Percentiles rank a stretch among this genome's conserved stretches.
phyloP scores from a whole-genome alignment of 2,113 vertebrate genomes.

The Embiotoca jacksoni region DNA sequence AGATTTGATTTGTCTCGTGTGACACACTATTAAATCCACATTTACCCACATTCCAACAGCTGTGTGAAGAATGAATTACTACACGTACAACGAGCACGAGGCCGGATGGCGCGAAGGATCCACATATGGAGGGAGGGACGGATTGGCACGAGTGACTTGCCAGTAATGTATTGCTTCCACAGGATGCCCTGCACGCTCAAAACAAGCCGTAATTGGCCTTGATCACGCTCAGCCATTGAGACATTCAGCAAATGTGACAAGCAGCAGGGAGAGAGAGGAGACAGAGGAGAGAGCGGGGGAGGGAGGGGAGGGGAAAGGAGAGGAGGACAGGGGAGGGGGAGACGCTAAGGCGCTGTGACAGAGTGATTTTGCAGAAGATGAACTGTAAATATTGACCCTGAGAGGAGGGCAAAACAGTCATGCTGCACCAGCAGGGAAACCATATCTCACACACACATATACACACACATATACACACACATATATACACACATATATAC shows the following conservation, averaged over 20 bases:
- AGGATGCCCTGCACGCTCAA: slow-evolving; percentile 65
- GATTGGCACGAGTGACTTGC: slow-evolving; percentile 45
- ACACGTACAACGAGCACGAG: slow-evolving; percentile 46
- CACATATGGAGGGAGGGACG: slow-evolving; percentile 60
- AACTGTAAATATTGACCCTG: slow-evolving; percentile 81
- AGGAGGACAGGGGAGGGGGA: slow-evolving; percentile 2
- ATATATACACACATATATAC: slow-evolving; percentile 13
- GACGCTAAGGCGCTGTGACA: slow-evolving; percentile 63
- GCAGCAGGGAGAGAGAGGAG: slow-evolving; percentile 10
- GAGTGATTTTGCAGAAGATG: slow-evolving; percentile 64
- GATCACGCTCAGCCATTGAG: slow-evolving; percentile 73
- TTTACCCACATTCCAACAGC: slow-evolving; percentile 62
- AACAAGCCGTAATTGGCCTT: slow-evolving; percentile 69
- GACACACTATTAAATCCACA: slow-evolving; percentile 56
- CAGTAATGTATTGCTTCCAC: slow-evolving; percentile 66
- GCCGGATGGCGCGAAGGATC: slow-evolving; percentile 9
- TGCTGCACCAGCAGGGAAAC: slow-evolving; percentile 45
- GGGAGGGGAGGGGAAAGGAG: not conserved
- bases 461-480: slow-evolving; percentile 11
- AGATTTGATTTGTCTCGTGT: slow-evolving; percentile 5
- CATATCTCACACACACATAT: slow-evolving; percentile 14
- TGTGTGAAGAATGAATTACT: slow-evolving; percentile 53
- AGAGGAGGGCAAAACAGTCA: slow-evolving; percentile 52
- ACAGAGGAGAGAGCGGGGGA: slow-evolving; percentile 21
- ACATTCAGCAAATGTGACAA: slow-evolving; percentile 70